Evolutionary conservation across 2,113 vertebrate species (phyloP), one percentile per base, ranked within the genome.

Genomic region (Pteruthius melanotis): DNA sequence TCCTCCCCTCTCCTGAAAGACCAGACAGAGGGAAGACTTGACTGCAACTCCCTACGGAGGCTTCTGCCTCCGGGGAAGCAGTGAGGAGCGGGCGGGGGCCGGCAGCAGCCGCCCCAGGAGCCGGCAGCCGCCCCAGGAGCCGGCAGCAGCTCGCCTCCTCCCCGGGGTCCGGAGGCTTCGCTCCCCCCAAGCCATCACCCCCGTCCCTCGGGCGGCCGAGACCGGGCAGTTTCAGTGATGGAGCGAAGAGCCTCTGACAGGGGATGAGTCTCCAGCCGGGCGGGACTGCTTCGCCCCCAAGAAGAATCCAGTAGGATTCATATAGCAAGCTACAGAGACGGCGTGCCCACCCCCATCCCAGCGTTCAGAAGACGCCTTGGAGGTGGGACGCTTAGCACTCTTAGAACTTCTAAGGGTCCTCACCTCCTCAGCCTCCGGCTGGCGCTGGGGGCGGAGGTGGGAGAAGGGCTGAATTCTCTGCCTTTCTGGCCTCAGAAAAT

Each of bases 371-470:
- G 50, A 15, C 28, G 3, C 7, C 10, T 22, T 8, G 16, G 27
- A 47, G 45, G 9, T 52, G 90, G 31, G 40, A 52, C 13, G 19
- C 28, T 60, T 30, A 23, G 28, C 77, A 49, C 16, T 47, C 28
- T 60, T 30, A 23, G 28, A 81, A 49, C 16, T 47, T 42, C 33
- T 47, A 28, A 54, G 60, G 24, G 7, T 69, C 50, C 23, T 74
- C 22, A 3, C 7, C 19, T 35, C 22, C n/a, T 30, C 47, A 49
- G 15, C 28, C 37, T 45, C 7, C 6, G 5, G 18, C 49, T 80
- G 31, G 20, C 2, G 3, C 33, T 53, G 8, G 18, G 17, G 3
- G 2, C 6, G 2, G 44, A 60, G 33, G 6, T 17, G 56, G 13
- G 15, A 63, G 4, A 17, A 39, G 7, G 40, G n/a, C 20, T 52